These are phyloP conservation scores for Nomia melanderi DNA, from an alignment of 1,140 invertebrate genomes.

Conservation along the genomic window DNA sequence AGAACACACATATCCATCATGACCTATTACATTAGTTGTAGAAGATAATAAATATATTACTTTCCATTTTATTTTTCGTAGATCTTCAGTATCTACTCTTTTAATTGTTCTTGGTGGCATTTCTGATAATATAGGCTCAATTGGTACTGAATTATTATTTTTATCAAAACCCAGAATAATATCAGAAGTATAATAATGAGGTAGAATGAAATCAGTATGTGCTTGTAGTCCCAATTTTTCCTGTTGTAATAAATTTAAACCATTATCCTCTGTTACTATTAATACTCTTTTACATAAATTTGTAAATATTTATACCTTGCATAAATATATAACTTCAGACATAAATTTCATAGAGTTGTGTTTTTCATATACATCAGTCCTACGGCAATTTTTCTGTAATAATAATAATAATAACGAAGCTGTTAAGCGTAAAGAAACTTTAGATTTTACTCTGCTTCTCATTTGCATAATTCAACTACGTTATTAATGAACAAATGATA, in stretches of 20 bases:
- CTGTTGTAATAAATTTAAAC: slow-evolving; percentile 40
- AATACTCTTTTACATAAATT: background rate
- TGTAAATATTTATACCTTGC: slow-evolving; percentile 33
- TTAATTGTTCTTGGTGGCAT: slow-evolving; percentile 75
- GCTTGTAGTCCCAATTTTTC: slow-evolving; percentile 47
- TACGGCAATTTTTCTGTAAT: background rate
- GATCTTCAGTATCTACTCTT: slow-evolving; percentile 70
- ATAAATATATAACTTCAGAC: slow-evolving; percentile 7
- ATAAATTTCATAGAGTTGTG: background rate
- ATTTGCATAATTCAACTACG: background rate
- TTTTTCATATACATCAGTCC: background rate
- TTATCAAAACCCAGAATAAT: slow-evolving; percentile 81
- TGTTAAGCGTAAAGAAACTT: too few species aligned
- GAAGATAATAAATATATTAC: slow-evolving; percentile 77
- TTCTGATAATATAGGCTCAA: slow-evolving; percentile 63
- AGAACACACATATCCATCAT: slow-evolving; percentile 72
- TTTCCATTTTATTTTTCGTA: slow-evolving; percentile 77
- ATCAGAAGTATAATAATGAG: slow-evolving; percentile 82
- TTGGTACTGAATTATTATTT: slow-evolving; percentile 71
- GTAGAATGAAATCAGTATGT: slow-evolving; percentile 81
- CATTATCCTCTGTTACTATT: background rate
- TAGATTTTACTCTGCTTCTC: too few species aligned
- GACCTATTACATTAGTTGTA: slow-evolving; percentile 76
- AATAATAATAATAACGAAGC: too few species aligned
- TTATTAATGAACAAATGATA: background rate